Evolutionary conservation across 1,140 invertebrate genomes (phyloP).

Genomic region (Aleiodes sp.): DNA sequence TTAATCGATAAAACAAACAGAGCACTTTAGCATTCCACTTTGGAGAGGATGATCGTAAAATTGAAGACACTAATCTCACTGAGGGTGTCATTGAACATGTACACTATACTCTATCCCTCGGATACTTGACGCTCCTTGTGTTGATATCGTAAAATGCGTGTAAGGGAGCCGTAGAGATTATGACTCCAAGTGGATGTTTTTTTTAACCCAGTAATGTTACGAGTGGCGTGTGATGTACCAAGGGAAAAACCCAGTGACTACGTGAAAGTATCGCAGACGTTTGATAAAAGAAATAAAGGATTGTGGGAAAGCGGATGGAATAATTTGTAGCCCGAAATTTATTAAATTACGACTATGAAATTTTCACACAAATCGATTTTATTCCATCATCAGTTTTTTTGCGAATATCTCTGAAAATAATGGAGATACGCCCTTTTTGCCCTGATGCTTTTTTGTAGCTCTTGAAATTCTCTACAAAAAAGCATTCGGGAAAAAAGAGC

Average conservation of each 20-base stretch:
- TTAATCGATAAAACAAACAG: conserved; percentile 4
- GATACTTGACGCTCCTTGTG: conserved; percentile 3
- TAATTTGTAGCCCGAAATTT: no score
- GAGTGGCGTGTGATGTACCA: not conserved
- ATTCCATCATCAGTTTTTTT: no score
- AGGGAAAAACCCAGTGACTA: not conserved
- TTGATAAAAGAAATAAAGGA: not conserved
- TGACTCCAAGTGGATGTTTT: conserved; percentile 12
- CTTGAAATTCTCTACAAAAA: no score
- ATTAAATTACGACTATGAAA: no score
- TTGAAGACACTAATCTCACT: not conserved
- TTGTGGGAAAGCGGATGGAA: conserved; percentile 12
- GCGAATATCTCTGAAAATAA: no score
- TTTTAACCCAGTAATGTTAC: not conserved
- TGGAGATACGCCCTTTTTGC: no score
- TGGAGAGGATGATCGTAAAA: conserved; percentile 1
- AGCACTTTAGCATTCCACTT: not conserved
- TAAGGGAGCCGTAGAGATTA: not conserved
- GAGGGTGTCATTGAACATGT: conserved; percentile 5
- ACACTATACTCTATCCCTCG: not conserved
- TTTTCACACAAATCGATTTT: no score
- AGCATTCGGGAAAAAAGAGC: no score
- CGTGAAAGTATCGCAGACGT: not conserved
- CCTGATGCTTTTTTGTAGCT: no score
- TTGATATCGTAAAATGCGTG: conserved; percentile 10